These are phyloP conservation scores for Scolanthus callimorphus DNA, from an alignment of 92 coral and sea anemone genomes.

Conservation along the genomic window DNA sequence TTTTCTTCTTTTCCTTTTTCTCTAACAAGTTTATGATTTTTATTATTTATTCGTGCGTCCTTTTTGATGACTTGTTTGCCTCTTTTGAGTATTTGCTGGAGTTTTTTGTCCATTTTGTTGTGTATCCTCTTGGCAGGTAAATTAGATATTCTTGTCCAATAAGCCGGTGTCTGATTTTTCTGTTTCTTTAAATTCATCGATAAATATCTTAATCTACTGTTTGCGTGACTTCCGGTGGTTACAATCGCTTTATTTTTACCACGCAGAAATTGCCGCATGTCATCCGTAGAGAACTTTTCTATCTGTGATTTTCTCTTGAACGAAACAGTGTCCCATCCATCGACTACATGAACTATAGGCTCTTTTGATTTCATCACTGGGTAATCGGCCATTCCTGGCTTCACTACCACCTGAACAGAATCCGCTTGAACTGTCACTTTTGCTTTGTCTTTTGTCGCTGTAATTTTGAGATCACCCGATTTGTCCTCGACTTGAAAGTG, in stretches of 20 bases:
- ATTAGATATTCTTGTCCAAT: background rate
- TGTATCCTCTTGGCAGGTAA: background rate
- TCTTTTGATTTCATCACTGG: conserved; percentile 86
- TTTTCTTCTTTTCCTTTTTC: conserved; percentile 6
- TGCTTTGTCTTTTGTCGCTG: conserved; percentile 81
- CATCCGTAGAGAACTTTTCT: too few species aligned
- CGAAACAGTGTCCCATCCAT: conserved; percentile 54
- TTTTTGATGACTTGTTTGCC: too few species aligned
- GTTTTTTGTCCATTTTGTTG: too few species aligned
- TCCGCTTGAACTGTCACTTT: conserved; percentile 90
- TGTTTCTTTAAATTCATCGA: background rate
- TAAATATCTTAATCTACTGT: background rate
- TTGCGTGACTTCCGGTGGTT: background rate
- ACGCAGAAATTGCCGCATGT: background rate
- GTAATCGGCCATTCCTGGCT: conserved; percentile 91
- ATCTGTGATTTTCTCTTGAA: conserved; percentile 36
- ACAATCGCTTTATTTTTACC: background rate
- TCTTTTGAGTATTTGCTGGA: too few species aligned
- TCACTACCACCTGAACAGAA: conserved; percentile 87
- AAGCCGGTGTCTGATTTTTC: background rate
- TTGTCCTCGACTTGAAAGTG: conserved; percentile 96
- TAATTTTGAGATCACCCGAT: conserved; percentile 86
- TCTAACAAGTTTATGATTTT: background rate
- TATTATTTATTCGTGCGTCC: background rate
- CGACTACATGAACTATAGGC: conserved; percentile 83